Percentiles rank a stretch among this genome's conserved stretches.
These are phyloP conservation scores for Onychomys leucogaster DNA, from an alignment of 2,797 vertebrate genomes.

Conservation along the genomic window DNA sequence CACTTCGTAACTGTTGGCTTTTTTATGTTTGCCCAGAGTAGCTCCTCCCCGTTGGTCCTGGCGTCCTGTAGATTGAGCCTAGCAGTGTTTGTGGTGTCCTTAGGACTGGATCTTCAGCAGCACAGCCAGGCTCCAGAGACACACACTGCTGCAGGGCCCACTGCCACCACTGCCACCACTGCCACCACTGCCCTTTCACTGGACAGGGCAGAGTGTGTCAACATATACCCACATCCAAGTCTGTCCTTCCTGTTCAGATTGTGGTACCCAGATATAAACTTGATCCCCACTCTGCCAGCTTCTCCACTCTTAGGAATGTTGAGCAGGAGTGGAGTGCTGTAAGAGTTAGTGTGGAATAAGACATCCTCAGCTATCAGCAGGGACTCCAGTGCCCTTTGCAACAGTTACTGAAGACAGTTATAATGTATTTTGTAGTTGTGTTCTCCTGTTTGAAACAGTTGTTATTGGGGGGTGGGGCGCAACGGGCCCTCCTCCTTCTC, in stretches of 20 bases:
- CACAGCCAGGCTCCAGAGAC: neutral
- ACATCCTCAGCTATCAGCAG: neutral
- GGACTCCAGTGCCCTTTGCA: neutral
- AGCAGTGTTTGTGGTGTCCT: neutral
- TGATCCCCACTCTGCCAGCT: too few species aligned
- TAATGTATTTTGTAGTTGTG: neutral
- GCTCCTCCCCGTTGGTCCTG: neutral
- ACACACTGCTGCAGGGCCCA: fast-evolving
- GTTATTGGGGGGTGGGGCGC: neutral
- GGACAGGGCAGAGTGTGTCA: neutral
- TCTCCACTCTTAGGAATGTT: neutral
- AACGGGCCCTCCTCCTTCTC: neutral
- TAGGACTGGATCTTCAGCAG: too few species aligned
- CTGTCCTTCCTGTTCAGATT: neutral
- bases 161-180: too few species aligned
- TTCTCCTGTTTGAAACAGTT: neutral
- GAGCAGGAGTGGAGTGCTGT: neutral
- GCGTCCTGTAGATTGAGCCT: neutral
- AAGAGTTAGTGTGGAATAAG: too few species aligned
- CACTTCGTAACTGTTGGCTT: neutral
- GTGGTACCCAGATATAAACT: neutral
- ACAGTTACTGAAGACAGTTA: too few species aligned
- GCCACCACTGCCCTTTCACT: neutral
- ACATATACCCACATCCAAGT: neutral
- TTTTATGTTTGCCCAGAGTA: neutral